Conservation (phyloP, 2,797 vertebrate genomes). For the Mycteria americana region DNA sequence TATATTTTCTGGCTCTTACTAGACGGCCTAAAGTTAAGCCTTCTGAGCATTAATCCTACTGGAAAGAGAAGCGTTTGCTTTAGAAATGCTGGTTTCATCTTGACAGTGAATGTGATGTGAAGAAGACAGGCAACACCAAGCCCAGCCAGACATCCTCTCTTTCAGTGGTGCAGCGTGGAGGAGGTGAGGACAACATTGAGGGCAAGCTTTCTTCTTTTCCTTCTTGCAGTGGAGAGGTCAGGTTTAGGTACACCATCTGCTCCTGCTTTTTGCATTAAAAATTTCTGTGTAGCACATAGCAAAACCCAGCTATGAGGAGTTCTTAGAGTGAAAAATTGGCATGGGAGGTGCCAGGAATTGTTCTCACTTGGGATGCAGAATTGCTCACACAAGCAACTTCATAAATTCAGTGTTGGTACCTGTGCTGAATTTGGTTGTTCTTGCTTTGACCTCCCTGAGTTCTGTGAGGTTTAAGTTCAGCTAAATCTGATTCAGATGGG, state of each 20-base stretch:
- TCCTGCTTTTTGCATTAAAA: not conserved
- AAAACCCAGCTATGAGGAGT: not conserved
- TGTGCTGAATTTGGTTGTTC: not conserved
- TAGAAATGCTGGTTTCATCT: not conserved
- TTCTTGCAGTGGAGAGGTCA: not conserved
- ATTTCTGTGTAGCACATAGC: not conserved
- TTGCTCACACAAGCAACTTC: not conserved
- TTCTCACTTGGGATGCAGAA: slow-evolving; percentile 32
- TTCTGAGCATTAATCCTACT: not conserved
- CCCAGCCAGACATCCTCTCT: not conserved
- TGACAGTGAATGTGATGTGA: not conserved
- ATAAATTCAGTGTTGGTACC: not conserved
- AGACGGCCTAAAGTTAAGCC: not conserved
- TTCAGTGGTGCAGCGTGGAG: not conserved
- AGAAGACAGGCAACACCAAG: not conserved
- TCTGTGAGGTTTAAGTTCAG: not conserved
- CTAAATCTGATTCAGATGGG: not conserved
- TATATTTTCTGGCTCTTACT: not conserved
- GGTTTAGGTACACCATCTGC: slow-evolving; percentile 19
- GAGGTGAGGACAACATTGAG: not conserved
- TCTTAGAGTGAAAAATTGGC: not conserved
- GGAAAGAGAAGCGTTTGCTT: not conserved
- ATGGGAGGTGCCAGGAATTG: slow-evolving; percentile 19
- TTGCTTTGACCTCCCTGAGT: not conserved
- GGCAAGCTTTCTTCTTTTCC: not conserved